Conservation (phyloP, 2,113 vertebrate species). For the Eptesicus fuscus region DNA sequence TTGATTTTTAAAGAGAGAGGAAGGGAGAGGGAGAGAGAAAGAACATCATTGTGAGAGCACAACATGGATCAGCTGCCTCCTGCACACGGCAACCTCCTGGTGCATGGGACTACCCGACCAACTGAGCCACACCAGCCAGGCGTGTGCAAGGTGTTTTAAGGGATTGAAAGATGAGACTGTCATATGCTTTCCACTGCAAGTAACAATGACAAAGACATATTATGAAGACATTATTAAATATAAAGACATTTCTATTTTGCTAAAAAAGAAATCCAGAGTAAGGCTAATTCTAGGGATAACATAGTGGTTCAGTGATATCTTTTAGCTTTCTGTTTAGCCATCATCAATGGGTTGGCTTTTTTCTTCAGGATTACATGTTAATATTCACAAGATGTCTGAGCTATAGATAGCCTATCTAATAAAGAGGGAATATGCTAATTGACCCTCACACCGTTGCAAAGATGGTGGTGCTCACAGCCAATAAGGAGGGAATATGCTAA, state of each 20-base stretch:
- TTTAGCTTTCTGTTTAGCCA: neutral
- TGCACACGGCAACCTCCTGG: too few species aligned
- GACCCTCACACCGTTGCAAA: too few species aligned
- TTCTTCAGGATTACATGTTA: neutral
- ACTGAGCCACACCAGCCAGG: too few species aligned
- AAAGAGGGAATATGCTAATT: too few species aligned
- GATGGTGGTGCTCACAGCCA: too few species aligned
- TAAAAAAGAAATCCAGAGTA: slow-evolving; percentile 23
- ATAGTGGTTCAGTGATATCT: neutral
- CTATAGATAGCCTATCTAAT: neutral
- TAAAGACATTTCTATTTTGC: slow-evolving; percentile 34
- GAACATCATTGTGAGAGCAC: too few species aligned
- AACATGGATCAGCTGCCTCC: too few species aligned
- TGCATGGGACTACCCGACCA: too few species aligned
- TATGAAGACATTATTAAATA: slow-evolving; percentile 27
- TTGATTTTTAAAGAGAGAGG: too few species aligned
- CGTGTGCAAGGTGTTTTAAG: neutral
- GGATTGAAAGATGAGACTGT: neutral
- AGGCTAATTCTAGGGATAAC: neutral
- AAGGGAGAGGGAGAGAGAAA: too few species aligned
- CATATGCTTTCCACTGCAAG: slow-evolving; percentile 1
- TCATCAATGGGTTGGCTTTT: slow-evolving; percentile 11
- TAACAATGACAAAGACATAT: slow-evolving; percentile 43
- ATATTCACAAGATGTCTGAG: neutral
- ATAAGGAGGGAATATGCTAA: too few species aligned